These are phyloP conservation scores for Syrmaticus mikado DNA, from an alignment of 2,113 vertebrate genomes.

Conservation along the genomic window DNA sequence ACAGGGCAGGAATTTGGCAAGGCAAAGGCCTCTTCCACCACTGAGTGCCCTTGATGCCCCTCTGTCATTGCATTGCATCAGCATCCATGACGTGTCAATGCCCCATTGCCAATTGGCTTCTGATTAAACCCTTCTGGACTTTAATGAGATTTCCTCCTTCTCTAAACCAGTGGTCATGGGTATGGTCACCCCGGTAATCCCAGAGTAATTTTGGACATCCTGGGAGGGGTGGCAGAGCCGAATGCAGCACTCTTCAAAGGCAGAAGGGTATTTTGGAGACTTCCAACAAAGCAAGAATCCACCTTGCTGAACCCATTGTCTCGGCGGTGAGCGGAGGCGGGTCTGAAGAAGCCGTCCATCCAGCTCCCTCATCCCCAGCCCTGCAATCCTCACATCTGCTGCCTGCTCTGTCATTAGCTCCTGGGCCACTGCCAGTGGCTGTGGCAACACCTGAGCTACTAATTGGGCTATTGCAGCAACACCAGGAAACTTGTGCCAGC, in stretches of 20 bases:
- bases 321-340: neutral
- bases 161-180: neutral
- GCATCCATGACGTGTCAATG: neutral
- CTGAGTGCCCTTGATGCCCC: neutral
- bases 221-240: neutral
- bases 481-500: neutral
- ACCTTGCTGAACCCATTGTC: neutral
- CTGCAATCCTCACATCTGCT: neutral
- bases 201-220: conserved; percentile 4
- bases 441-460: conserved; percentile 45
- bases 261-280: neutral
- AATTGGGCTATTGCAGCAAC: neutral
- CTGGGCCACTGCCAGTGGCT: neutral
- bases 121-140: neutral
- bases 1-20: neutral
- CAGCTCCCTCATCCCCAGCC: neutral
- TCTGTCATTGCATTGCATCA: neutral
- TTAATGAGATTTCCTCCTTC: conserved; percentile 5
- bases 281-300: neutral
- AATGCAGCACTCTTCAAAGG: neutral
- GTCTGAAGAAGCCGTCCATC: neutral
- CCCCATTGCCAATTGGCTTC: neutral
- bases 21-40: neutral
- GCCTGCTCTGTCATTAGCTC: conserved; percentile 40
- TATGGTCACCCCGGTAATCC: neutral